Conservation (phyloP, 2,888 invertebrate genomes). For the Phlogophora meticulosa region DNA sequence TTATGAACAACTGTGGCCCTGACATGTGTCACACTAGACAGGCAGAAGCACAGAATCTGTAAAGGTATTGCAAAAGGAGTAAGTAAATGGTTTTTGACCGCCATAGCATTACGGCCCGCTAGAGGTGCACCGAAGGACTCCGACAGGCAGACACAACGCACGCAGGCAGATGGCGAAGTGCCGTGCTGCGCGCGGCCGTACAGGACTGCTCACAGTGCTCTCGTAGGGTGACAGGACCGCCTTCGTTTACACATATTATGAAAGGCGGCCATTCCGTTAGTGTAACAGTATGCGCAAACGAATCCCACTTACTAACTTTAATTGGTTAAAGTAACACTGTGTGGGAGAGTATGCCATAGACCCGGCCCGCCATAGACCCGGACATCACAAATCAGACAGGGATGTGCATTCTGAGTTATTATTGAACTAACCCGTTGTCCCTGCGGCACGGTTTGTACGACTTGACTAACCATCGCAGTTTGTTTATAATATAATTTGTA, state of each 20-base stretch:
- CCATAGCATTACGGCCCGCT: no score
- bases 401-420: no score
- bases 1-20: slow-evolving; percentile 6
- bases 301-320: background rate
- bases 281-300: background rate
- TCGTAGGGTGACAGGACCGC: no score
- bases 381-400: background rate
- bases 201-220: background rate
- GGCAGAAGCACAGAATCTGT: background rate
- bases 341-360: background rate
- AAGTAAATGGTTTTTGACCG: background rate
- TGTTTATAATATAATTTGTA: no score
- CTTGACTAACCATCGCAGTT: no score
- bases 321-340: background rate
- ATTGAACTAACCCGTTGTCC: no score
- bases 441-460: no score
- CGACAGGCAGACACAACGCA: no score
- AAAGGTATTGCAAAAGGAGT: background rate
- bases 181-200: background rate
- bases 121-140: no score
- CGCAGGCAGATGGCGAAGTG: no score
- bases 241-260: background rate
- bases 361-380: background rate
- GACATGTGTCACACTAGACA: slow-evolving; percentile 17
- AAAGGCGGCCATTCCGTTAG: background rate